These are phyloP conservation scores for Neodiprion fabricii DNA, from an alignment of 1,140 invertebrate species.

Conservation along the genomic window DNA sequence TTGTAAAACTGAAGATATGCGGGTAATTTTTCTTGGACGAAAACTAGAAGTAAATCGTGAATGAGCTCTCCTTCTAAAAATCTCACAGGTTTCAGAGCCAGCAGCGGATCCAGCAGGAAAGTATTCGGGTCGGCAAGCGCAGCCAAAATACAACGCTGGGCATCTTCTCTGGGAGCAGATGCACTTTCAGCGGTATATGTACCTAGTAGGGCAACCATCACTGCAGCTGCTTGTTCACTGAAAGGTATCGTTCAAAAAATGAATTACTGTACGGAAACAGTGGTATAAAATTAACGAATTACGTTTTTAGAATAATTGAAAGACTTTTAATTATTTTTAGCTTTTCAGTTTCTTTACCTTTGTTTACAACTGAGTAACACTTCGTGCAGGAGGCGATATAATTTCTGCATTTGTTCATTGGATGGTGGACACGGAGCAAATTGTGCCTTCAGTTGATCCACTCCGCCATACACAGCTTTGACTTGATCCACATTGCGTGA, in stretches of 20 bases:
- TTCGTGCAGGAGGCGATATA: constrained; percentile 88
- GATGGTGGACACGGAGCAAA: constrained; percentile 83
- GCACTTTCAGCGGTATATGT: constrained; percentile 98
- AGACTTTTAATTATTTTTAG: constrained; percentile 10
- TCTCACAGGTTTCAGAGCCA: constrained; percentile 92
- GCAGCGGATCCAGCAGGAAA: constrained; percentile 91
- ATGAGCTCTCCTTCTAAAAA: constrained; percentile 96
- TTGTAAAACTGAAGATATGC: constrained; percentile 92
- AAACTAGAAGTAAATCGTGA: constrained; percentile 94
- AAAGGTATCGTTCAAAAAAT: constrained; percentile 42
- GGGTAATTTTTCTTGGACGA: constrained; percentile 92
- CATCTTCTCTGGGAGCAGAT: constrained; percentile 94
- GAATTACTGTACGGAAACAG: background rate
- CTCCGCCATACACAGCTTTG: constrained; percentile 78
- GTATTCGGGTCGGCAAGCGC: constrained; percentile 94
- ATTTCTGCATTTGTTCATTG: constrained; percentile 91
- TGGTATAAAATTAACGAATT: background rate
- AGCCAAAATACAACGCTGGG: constrained; percentile 94
- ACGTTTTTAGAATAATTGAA: too few species aligned
- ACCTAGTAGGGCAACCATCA: constrained; percentile 95
- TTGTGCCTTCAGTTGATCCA: constrained; percentile 84
- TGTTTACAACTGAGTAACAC: constrained; percentile 78
- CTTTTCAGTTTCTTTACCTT: constrained; percentile 57
- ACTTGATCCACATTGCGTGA: constrained; percentile 87
- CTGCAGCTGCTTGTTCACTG: constrained; percentile 90